Evolutionary conservation across 2,113 vertebrate species (phyloP), one percentile per base, ranked within the genome.

Genomic region (Paramisgurnus dabryanus): DNA sequence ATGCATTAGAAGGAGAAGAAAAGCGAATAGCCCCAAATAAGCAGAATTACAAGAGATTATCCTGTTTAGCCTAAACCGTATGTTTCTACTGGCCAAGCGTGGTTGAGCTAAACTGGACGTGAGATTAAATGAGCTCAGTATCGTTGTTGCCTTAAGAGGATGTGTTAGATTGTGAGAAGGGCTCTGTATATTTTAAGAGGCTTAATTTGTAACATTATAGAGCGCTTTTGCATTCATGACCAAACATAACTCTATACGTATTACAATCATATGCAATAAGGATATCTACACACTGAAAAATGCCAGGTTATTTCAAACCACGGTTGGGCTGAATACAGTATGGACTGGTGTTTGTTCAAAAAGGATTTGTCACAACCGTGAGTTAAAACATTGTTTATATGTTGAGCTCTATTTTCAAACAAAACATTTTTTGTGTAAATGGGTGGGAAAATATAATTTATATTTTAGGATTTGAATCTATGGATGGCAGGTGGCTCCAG

Each of bases 61-160:
- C 55, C n/a, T 45, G 18, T 73, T 73, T 60, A 41, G 60, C 71
- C 71, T 9, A 60, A 73, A 73, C 55, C 55, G 27, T 60, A 73
- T 61, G 71, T 22, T 45, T 45, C 55, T 15, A 27, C 71, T 60
- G 71, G 17, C 71, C 10, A 7, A 45, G 39, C 13, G 55, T 60
- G 71, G 11, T 60, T 73, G 71, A 15, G 71, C 10, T 61, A 60
- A 61, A 73, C 40, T 27, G 71, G 17, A 60, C 60, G 55, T 61
- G 55, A 61, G 71, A 73, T 73, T 73, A 73, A 73, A 73, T 73
- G n/a, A 73, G 4, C 13, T 73, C 55, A 73, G 71, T 22, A 27
- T 73, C 39, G 60, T 58, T 18, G 22, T 43, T 13, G 55, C 71
- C n/a, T 22, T 45, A 73, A 73, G 55, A 73, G 55, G 55, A 73